These are phyloP conservation scores for Cryptosula pallasiana DNA, from an alignment of 2,888 invertebrate species.

Conservation along the genomic window DNA sequence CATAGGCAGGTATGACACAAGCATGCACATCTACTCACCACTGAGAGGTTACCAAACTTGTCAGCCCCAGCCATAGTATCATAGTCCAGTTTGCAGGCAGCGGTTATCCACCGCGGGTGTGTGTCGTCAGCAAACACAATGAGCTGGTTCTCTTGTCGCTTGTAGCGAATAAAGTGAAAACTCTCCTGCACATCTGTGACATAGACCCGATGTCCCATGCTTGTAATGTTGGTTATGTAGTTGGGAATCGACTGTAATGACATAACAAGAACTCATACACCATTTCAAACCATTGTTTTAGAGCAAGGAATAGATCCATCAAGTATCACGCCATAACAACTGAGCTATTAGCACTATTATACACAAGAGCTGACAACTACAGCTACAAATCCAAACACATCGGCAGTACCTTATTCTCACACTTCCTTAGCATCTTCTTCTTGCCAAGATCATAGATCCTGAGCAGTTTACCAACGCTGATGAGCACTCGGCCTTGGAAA, in stretches of 20 bases:
- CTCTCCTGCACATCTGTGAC: constrained; percentile 90
- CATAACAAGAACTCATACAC: too few species aligned
- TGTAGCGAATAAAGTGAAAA: constrained; percentile 90
- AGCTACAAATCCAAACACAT: too few species aligned
- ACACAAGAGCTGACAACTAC: too few species aligned
- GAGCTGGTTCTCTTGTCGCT: constrained; percentile 89
- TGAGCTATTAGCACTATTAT: too few species aligned
- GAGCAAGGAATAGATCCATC: too few species aligned
- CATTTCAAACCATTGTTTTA: too few species aligned
- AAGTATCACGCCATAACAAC: too few species aligned
- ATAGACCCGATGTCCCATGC: constrained; percentile 87
- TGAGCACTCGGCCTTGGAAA: constrained; percentile 77
- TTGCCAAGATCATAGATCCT: constrained; percentile 93
- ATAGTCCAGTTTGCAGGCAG: constrained; percentile 86
- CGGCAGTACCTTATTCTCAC: constrained; percentile 76
- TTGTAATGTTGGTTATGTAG: constrained; percentile 84
- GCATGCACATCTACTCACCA: constrained; percentile 60
- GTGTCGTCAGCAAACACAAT: constrained; percentile 98
- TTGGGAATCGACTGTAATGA: constrained; percentile 81
- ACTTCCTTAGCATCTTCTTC: constrained; percentile 90
- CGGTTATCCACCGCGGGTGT: constrained; percentile 91
- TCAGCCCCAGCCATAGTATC: constrained; percentile 93
- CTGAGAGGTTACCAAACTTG: constrained; percentile 92
- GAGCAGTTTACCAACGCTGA: constrained; percentile 85
- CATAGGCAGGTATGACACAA: not conserved